A percentile compares a stretch with the other conserved stretches of the same genome.
These are phyloP conservation scores for Cordilura impudica DNA, from an alignment of 2,888 invertebrate genomes.

Conservation along the genomic window DNA sequence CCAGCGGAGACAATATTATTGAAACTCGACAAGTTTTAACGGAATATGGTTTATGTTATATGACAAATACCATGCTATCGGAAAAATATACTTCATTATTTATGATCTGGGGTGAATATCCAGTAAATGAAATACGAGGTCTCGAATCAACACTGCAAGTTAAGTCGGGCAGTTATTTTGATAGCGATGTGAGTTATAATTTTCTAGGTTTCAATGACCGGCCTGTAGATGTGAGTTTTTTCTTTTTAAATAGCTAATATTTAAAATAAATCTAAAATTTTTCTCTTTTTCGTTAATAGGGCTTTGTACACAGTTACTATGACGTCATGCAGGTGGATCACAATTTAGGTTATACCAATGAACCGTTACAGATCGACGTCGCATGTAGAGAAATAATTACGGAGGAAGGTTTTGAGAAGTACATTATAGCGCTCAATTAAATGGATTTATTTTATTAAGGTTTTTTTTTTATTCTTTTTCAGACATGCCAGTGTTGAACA, in stretches of 20 bases:
- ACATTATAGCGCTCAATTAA: conserved; percentile 1
- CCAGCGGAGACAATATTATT: conserved; percentile 65
- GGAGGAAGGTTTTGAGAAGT: conserved; percentile 71
- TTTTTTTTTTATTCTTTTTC: neutral
- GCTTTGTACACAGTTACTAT: conserved; percentile 73
- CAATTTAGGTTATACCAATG: conserved; percentile 67
- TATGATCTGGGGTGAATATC: conserved; percentile 68
- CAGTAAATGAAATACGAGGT: conserved; percentile 54
- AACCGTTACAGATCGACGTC: conserved; percentile 68
- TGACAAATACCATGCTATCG: conserved; percentile 69
- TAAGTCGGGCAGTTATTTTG: conserved; percentile 69
- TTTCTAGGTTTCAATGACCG: conserved; percentile 70
- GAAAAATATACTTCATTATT: conserved; percentile 70
- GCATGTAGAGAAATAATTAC: conserved; percentile 71
- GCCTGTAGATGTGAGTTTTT: conserved; percentile 67
- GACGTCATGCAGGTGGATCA: conserved; percentile 74
- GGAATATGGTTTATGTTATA: conserved; percentile 76
- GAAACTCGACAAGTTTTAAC: conserved; percentile 73
- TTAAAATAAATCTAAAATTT: neutral
- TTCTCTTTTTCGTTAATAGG: conserved; percentile 62
- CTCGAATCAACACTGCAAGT: conserved; percentile 8
- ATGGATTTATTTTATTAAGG: neutral
- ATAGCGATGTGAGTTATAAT: conserved; percentile 69
- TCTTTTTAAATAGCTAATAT: neutral
- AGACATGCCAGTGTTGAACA: conserved; percentile 72